These are phyloP conservation scores for Dicranocentrus wangi DNA, from an alignment of 2,888 invertebrate genomes.

Conservation along the genomic window DNA sequence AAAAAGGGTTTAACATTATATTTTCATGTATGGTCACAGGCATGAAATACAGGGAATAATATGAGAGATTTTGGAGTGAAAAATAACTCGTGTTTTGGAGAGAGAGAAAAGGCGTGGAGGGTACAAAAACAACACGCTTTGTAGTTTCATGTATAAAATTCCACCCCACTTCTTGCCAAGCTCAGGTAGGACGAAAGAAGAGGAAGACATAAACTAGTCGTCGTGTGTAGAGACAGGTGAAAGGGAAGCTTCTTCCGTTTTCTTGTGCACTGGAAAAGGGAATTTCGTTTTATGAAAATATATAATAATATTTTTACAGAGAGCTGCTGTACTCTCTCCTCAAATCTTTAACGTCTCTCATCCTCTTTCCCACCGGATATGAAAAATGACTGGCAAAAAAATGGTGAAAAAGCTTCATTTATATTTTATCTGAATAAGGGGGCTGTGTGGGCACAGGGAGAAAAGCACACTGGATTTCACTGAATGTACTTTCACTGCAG, in stretches of 20 bases:
- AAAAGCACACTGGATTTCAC: background rate
- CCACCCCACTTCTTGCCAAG: too few species aligned
- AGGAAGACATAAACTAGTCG: background rate
- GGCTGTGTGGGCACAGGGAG: background rate
- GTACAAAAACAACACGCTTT: too few species aligned
- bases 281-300: too few species aligned
- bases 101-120: too few species aligned
- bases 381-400: constrained; percentile 67
- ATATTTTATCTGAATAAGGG: constrained; percentile 22
- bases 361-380: constrained; percentile 66
- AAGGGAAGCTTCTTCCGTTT: constrained; percentile 9
- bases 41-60: too few species aligned
- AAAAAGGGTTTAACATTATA: too few species aligned
- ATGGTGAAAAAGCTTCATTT: constrained; percentile 44
- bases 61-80: too few species aligned
- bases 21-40: too few species aligned
- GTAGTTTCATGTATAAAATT: too few species aligned
- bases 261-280: background rate
- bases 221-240: constrained; percentile 8
- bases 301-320: background rate
- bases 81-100: too few species aligned
- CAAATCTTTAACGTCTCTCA: constrained; percentile 14
- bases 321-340: background rate
- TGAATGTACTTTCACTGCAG: background rate
- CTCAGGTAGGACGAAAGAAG: too few species aligned